A percentile compares a stretch with the other conserved stretches of the same genome.
phyloP scores from a whole-genome alignment of 1,140 invertebrate genomes.

The Drosophila busckii region DNA sequence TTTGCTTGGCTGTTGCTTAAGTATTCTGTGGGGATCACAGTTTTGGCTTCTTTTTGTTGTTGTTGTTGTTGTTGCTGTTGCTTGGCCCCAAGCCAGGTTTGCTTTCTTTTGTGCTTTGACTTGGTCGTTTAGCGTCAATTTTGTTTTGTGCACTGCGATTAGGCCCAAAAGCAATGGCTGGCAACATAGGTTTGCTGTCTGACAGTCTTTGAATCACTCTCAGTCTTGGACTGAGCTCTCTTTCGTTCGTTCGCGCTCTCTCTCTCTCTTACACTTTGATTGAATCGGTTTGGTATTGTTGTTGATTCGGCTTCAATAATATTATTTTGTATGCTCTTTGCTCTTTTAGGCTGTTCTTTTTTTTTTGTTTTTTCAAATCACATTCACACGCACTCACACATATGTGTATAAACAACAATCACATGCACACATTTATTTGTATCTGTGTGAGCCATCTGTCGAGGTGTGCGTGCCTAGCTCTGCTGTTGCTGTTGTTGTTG shows the following conservation, averaged over 20 bases:
- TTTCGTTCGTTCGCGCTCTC: not conserved
- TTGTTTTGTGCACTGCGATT: constrained; percentile 66
- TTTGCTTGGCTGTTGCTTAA: not conserved
- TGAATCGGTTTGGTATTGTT: constrained; percentile 36
- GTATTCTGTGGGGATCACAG: constrained; percentile 28
- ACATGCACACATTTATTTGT: constrained; percentile 45
- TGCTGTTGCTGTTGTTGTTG: constrained; percentile 49
- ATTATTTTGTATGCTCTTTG: constrained; percentile 62
- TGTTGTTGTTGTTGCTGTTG: not conserved
- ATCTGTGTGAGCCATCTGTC: constrained; percentile 50
- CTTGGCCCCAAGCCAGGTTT: constrained; percentile 46
- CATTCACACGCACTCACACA: constrained; percentile 26
- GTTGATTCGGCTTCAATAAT: constrained; percentile 70
- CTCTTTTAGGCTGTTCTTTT: constrained; percentile 38
- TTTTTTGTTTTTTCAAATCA: constrained; percentile 50
- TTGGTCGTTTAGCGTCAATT: constrained; percentile 52
- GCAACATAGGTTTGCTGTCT: constrained; percentile 32
- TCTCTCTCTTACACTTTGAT: constrained; percentile 17
- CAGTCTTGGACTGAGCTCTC: constrained; percentile 30
- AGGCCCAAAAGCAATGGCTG: no score
- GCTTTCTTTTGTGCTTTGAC: constrained; percentile 31
- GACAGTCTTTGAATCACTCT: constrained; percentile 9
- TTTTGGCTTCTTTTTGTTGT: constrained; percentile 15
- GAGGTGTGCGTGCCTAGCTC: constrained; percentile 25
- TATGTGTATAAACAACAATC: constrained; percentile 14